Base-by-base conservation (phyloP, 2,113 vertebrate species). In the Carlito syrichta region DNA sequence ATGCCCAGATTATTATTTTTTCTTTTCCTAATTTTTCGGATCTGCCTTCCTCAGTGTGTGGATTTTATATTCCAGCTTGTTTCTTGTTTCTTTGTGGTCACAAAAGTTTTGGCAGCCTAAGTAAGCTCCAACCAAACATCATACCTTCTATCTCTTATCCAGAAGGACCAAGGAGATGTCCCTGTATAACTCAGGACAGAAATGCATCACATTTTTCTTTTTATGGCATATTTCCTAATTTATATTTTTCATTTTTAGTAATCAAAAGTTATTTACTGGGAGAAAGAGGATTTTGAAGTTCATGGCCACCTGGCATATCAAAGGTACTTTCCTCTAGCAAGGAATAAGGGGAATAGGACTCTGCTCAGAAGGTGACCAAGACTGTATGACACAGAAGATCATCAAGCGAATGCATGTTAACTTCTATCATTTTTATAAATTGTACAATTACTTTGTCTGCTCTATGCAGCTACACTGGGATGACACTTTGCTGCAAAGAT, bases 401-500 rank as follows among this genome's bases (percentile, higher is more conserved):
- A 48, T 12, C 27, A 66, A 73, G 69, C 54, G 92, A 94, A 79
- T 45, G 2, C 20, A 58, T 88, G 1, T 71, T 23, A 68, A 74
- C 48, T 25, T 79, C 13, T 81, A 71, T 56, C 27, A 88, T 32
- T 93, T 84, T 69, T 25, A 78, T 58, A 56, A 43, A 78, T 58
- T 68, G n/a, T 52, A 52, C 4, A 77, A 96, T 50, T 96, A 50
- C 35, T 8, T 56, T 76, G 22, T 4, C 83, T 58, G 27, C 35
- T 92, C 40, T 77, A 16, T 27, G 10, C 88, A 96, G 96, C 2
- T 95, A 17, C 88, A 63, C 40, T 19, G 69, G 95, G 35, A 25
- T 91, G 76, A 88, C 3, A n/a, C 79, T 90, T 79, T 14, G 40
- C 25, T 96, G 94, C 48, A 76, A 84, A 85, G 83, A 4, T 25